Evolutionary conservation across 1,140 invertebrate genomes (phyloP), one percentile per base, ranked within the genome.

Genomic region (Medauroidea extradentata): DNA sequence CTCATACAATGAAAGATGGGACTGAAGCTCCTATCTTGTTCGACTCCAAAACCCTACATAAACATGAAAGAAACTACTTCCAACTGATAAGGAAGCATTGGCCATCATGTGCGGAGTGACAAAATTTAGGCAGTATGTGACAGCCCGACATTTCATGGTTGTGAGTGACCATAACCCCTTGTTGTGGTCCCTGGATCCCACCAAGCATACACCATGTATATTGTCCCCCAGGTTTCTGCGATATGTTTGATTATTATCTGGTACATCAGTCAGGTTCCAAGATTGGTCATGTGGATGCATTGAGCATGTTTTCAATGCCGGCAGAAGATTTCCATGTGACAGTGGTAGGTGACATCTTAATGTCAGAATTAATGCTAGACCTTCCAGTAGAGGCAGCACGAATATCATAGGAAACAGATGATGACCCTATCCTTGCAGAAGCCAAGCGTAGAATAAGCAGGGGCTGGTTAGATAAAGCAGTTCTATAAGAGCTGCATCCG

Each of bases 141-240:
- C 65, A 56, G 73, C 73, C 8, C 48, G 63, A 8, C 52, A 57
- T 18, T 73, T 78, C 42, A 59, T 50, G 8, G 57, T 78, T 3
- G 24, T 67, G 11, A 77, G 75, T 7, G 78, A 79, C 59, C 73
- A 79, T 55, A 63, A 71, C 46, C 71, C 74, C 2, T 52, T 78
- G 25, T 27, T 72, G 18, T 39, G 52, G 21, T 57, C 67, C 18
- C 63, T 71, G 7, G 24, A 59, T n/a, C 60, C 66, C 21, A 27
- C n/a, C 14, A 50, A 63, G 43, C 62, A 44, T 1, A 44, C 73
- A 14, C 73, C 73, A 25, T 24, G 53, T 50, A 38, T 76, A 55
- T 62, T 71, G 53, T 53, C 53, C 24, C 53, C 53, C n/a, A 4
- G 53, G 50, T 11, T 52, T 4, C 9, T 5, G 50, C 50, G 25